These are phyloP conservation scores for Ciconia boyciana DNA, from an alignment of 2,113 vertebrate genomes.

Conservation along the genomic window DNA sequence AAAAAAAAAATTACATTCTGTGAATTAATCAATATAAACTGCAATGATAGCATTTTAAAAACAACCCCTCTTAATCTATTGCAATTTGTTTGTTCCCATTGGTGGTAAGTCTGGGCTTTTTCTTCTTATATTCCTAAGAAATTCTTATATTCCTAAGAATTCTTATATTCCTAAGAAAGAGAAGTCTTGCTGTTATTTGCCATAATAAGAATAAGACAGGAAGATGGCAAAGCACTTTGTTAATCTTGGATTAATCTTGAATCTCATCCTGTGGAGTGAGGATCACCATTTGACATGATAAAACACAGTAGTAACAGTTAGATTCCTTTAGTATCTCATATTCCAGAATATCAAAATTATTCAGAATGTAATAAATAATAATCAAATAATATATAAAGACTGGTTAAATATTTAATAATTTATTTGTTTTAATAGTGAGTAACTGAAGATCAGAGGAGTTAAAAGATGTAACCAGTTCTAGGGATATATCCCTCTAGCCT, in stretches of 20 bases:
- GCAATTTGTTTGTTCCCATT: neutral
- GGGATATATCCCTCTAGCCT: neutral
- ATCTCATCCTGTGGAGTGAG: neutral
- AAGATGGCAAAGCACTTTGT: neutral
- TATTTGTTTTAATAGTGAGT: neutral
- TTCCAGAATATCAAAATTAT: neutral
- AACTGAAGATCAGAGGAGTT: neutral
- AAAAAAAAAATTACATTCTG: neutral
- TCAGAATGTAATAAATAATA: neutral
- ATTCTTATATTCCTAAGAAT: neutral
- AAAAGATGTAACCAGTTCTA: neutral
- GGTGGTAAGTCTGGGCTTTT: neutral
- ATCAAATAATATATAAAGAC: neutral
- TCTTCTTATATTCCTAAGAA: neutral
- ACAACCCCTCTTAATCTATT: neutral
- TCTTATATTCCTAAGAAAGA: neutral
- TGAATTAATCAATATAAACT: conserved; percentile 60
- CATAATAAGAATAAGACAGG: neutral
- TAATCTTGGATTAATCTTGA: neutral
- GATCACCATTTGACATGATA: neutral
- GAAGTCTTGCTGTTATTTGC: neutral
- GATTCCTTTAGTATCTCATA: neutral
- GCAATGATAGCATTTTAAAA: conserved; percentile 9
- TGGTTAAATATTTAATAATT: neutral
- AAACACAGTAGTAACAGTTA: neutral